Percentiles rank a stretch among this genome's conserved stretches.
These are phyloP conservation scores for Trichogramma dendrolimi DNA, from an alignment of 2,888 invertebrate species.

Conservation along the genomic window DNA sequence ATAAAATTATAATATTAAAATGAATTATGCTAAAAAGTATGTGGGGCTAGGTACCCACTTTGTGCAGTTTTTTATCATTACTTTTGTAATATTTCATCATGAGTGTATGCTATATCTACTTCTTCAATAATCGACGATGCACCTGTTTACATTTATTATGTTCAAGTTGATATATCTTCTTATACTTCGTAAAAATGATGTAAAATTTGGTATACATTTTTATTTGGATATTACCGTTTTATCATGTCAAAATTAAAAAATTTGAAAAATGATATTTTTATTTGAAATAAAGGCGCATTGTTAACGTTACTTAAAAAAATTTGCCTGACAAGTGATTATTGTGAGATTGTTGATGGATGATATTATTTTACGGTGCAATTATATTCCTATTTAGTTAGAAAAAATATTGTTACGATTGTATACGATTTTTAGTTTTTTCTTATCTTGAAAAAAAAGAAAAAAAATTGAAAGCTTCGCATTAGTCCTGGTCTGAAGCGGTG, in stretches of 20 bases:
- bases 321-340: conserved; percentile 28
- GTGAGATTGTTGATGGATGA: conserved; percentile 22
- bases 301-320: conserved; percentile 41
- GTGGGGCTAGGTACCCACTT: conserved; percentile 31
- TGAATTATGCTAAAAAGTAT: conserved; percentile 30
- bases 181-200: no score
- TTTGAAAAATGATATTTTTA: conserved; percentile 30
- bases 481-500: conserved; percentile 25
- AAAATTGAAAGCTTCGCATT: conserved; percentile 29
- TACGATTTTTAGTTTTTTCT: conserved; percentile 31
- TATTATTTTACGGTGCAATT: conserved; percentile 5
- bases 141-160: background rate
- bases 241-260: conserved; percentile 29
- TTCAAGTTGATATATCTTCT: no score
- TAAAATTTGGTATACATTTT: background rate
- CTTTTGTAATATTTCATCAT: conserved; percentile 17
- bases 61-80: conserved; percentile 30
- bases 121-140: conserved; percentile 19
- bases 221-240: conserved; percentile 4
- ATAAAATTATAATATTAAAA: conserved; percentile 7
- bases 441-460: conserved; percentile 16
- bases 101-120: conserved; percentile 3
- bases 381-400: conserved; percentile 2
- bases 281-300: conserved; percentile 46
- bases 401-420: conserved; percentile 17